Conservation (phyloP, 35 echinoderm and acorn worm genomes). For the Apostichopus parvimensis region DNA sequence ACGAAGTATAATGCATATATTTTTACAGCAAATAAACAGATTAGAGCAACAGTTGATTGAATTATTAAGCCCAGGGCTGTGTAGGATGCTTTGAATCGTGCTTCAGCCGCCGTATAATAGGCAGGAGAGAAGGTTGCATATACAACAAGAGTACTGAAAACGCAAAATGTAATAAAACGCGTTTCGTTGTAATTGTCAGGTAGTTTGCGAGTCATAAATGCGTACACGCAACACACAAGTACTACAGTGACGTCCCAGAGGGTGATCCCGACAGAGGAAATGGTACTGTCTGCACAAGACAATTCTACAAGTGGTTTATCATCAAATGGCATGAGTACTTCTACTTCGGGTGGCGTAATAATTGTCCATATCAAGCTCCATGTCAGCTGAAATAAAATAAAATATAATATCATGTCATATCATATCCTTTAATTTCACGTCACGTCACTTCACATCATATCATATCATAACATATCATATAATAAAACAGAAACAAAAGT, state of each 20-base stretch:
- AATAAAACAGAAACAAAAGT: no score
- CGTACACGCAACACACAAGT: constrained; percentile 84
- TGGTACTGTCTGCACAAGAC: constrained; percentile 58
- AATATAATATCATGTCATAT: no score
- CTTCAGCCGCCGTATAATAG: constrained; percentile 80
- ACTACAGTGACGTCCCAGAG: constrained; percentile 80
- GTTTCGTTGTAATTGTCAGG: constrained; percentile 98
- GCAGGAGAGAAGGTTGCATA: constrained; percentile 77
- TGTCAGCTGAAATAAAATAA: constrained; percentile 34
- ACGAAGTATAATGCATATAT: constrained; percentile 97
- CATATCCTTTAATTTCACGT: no score
- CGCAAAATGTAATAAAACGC: constrained; percentile 90
- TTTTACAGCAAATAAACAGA: constrained; percentile 90
- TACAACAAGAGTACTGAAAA: constrained; percentile 86
- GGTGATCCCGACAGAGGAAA: constrained; percentile 66
- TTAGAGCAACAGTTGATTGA: constrained; percentile 82
- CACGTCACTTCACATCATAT: no score
- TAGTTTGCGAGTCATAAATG: constrained; percentile 89
- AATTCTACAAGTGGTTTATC: constrained; percentile 55
- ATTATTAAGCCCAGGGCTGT: constrained; percentile 78
- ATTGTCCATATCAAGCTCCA: constrained; percentile 75
- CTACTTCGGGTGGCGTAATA: constrained; percentile 61
- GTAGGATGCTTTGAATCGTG: constrained; percentile 78
- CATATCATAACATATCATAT: no score
- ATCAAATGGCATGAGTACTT: constrained; percentile 51